Percentiles rank a stretch among this genome's conserved stretches.
phyloP scores from a whole-genome alignment of 1,140 invertebrate species.

The Zaprionus lachaisei region DNA sequence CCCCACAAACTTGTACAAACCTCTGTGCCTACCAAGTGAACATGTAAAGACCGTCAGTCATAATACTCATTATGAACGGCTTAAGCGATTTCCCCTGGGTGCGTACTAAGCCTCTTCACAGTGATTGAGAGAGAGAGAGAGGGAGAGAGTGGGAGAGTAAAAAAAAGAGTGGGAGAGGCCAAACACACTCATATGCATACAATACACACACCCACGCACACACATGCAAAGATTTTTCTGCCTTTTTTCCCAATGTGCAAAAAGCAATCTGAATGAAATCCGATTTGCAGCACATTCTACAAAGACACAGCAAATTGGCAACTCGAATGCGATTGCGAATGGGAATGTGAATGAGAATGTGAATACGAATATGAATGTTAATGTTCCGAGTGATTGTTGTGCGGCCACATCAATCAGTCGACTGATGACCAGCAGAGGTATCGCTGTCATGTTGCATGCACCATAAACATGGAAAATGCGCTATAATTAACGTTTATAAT shows the following conservation, averaged over 20 bases:
- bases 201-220: conserved; percentile 48
- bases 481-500: conserved; percentile 77
- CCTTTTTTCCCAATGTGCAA: conserved; percentile 24
- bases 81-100: conserved; percentile 83
- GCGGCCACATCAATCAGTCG: conserved; percentile 59
- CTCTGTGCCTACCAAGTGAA: conserved; percentile 7
- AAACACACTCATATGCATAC: conserved; percentile 73
- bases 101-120: conserved; percentile 76
- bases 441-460: conserved; percentile 56
- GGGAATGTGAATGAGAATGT: conserved; percentile 19
- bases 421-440: not conserved
- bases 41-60: conserved; percentile 45
- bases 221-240: conserved; percentile 23
- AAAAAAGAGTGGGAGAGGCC: not conserved
- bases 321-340: conserved; percentile 32
- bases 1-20: not conserved
- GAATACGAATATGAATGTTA: conserved; percentile 15
- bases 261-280: conserved; percentile 69
- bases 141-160: not conserved
- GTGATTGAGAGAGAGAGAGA: conserved; percentile 57
- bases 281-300: conserved; percentile 60
- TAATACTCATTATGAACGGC: conserved; percentile 84
- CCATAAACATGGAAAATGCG: conserved; percentile 61
- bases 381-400: conserved; percentile 42
- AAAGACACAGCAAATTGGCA: conserved; percentile 78